phyloP scores from a whole-genome alignment of 2,888 invertebrate species.

The Xanthia icteritia region DNA sequence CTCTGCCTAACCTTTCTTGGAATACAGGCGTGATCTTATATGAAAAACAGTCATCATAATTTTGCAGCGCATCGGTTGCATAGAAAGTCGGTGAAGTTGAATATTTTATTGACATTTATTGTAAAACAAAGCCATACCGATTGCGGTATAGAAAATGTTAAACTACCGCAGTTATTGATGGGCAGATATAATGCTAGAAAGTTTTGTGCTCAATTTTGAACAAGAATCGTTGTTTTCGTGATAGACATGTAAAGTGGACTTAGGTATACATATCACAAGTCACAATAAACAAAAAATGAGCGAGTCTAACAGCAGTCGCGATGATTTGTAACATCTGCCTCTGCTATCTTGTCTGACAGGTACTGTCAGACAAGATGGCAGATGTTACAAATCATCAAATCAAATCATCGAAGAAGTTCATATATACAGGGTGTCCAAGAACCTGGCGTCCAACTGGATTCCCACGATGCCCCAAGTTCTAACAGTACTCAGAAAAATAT shows the following conservation, averaged over 20 bases:
- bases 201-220: conserved; percentile 26
- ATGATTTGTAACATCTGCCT: too few species aligned
- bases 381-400: too few species aligned
- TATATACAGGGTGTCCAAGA: too few species aligned
- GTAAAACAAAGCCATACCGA: conserved; percentile 33
- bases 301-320: too few species aligned
- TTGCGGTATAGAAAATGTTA: conserved; percentile 30
- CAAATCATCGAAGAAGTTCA: too few species aligned
- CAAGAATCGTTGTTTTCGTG: background rate
- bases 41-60: background rate
- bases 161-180: conserved; percentile 31
- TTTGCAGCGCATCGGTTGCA: conserved; percentile 13
- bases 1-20: background rate
- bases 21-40: background rate
- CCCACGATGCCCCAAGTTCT: too few species aligned
- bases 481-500: too few species aligned
- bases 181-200: conserved; percentile 50
- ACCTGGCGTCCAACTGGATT: too few species aligned
- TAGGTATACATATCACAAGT: background rate
- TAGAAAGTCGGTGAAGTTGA: conserved; percentile 39
- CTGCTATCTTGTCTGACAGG: too few species aligned
- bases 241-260: background rate
- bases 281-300: background rate
- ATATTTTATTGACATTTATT: conserved; percentile 41
- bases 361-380: too few species aligned